These are phyloP conservation scores for Pharmacophagus antenor DNA, from an alignment of 2,888 invertebrate species.

Conservation along the genomic window DNA sequence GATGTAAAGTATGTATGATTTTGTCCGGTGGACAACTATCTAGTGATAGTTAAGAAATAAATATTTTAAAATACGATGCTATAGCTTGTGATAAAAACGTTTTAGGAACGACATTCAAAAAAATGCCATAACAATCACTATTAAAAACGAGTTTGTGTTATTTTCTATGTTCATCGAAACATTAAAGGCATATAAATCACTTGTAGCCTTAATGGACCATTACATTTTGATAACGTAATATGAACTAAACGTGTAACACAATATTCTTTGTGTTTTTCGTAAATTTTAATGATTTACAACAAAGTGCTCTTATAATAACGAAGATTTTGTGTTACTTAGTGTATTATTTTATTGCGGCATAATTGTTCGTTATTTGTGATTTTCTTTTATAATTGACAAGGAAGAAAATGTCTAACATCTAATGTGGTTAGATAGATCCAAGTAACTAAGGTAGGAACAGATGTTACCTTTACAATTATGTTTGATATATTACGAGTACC, in stretches of 20 bases:
- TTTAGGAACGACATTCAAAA: constrained; percentile 22
- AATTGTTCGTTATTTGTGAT: no score
- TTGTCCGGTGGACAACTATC: not conserved
- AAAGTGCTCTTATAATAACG: no score
- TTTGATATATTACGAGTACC: not conserved
- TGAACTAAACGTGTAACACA: constrained; percentile 3
- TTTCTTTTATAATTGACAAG: no score
- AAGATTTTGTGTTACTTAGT: no score
- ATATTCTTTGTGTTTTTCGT: not conserved
- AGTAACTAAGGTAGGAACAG: no score
- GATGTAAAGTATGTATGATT: not conserved
- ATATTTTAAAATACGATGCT: not conserved
- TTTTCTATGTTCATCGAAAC: constrained; percentile 16
- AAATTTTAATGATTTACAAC: not conserved
- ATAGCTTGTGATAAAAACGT: constrained; percentile 18
- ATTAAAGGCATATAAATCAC: constrained; percentile 25
- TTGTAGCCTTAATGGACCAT: constrained; percentile 25
- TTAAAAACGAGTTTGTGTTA: constrained; percentile 28
- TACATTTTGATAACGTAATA: constrained; percentile 16
- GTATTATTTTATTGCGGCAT: no score
- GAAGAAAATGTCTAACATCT: no score
- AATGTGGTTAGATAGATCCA: no score
- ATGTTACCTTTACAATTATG: no score
- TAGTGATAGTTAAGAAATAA: not conserved
- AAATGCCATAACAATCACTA: constrained; percentile 25